phyloP scores from a whole-genome alignment of 2,113 vertebrate genomes.

The Mellivora capensis region DNA sequence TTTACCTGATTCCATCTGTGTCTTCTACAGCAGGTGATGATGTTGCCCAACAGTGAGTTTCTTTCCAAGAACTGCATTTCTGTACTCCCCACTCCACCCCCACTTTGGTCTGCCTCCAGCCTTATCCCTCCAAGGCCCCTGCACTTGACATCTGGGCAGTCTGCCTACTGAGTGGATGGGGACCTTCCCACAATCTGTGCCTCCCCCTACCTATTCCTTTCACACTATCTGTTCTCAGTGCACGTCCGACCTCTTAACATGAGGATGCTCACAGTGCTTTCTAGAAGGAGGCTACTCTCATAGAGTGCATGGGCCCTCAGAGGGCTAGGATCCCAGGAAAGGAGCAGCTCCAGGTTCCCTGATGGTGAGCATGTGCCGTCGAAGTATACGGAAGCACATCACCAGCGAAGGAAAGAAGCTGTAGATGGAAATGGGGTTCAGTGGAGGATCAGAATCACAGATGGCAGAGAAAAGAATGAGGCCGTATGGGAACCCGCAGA shows the following conservation, averaged over 20 bases:
- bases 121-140: neutral
- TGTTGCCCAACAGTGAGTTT: neutral
- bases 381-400: neutral
- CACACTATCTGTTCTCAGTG: neutral
- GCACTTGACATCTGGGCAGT: neutral
- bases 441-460: neutral
- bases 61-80: neutral
- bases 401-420: neutral
- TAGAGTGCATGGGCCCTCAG: neutral
- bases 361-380: accelerated
- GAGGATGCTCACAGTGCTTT: neutral
- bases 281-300: neutral
- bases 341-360: neutral
- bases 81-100: accelerated
- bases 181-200: neutral
- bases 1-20: neutral
- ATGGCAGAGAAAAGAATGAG: neutral
- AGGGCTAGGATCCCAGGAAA: too few species aligned
- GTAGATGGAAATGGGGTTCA: neutral
- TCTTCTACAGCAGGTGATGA: neutral
- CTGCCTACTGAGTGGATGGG: neutral
- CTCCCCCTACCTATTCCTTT: too few species aligned
- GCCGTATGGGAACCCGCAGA: neutral
- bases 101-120: neutral
- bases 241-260: accelerated